A percentile compares a stretch with the other conserved stretches of the same genome.
Conservation (phyloP, 2,888 invertebrate species). For the Eupithecia exiguata region DNA sequence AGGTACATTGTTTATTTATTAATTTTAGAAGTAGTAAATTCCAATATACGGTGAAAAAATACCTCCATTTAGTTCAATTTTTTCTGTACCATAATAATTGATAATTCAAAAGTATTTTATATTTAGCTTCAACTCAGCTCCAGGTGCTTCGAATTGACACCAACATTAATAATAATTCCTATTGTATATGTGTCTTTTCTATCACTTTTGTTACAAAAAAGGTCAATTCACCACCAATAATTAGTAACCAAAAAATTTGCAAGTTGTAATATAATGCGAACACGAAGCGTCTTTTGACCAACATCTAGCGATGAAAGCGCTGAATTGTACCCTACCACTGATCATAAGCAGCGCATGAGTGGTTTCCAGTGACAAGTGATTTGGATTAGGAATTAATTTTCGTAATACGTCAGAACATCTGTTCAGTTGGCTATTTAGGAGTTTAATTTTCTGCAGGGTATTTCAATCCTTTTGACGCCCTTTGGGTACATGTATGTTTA, state of each 20-base stretch:
- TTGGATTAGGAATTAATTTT: constrained; percentile 76
- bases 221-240: no score
- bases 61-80: no score
- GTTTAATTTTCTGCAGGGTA: constrained; percentile 9
- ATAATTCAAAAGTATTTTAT: no score
- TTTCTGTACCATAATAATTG: no score
- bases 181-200: no score
- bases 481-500: neutral
- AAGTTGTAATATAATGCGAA: neutral
- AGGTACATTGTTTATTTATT: neutral
- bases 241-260: neutral
- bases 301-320: constrained; percentile 46
- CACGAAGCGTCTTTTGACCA: neutral
- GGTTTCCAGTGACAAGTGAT: constrained; percentile 77
- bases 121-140: no score
- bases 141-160: no score
- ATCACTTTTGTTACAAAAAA: no score
- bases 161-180: no score
- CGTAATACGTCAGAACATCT: constrained; percentile 70
- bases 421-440: constrained; percentile 61
- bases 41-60: no score
- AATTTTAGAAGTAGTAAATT: neutral
- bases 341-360: constrained; percentile 60
- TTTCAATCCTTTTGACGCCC: neutral
- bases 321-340: constrained; percentile 21